Evolutionary conservation across 2,888 invertebrate genomes (phyloP), one percentile per base, ranked within the genome.

Genomic region (Argynnis bischoffii): DNA sequence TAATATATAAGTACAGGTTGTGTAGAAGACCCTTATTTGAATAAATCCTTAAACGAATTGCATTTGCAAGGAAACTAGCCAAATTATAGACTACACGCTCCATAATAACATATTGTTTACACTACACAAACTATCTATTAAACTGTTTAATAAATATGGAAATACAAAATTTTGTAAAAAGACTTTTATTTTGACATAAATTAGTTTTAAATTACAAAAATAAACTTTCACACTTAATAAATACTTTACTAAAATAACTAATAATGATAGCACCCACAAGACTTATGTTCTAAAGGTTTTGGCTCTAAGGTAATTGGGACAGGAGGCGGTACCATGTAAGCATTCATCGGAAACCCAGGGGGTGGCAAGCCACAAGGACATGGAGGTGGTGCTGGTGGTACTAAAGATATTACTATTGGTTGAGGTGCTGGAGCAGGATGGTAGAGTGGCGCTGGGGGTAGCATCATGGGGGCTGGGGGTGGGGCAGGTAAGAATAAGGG

Each of bases 221-320:
- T 11, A 41, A 41, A 41, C 8, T 11, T 41, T 41, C 8, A 41
- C 8, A 41, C 35, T 41, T 41, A 11, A 41, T 41, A 63, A 71
- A 55, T 63, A 56, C 14, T 46, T 51, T 63, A 48, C 14, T 46
- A 18, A 64, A 31, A 31, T 59, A 55, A 31, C 26, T 53, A 50
- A 56, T 6, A 61, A 71, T 67, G 72, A 59, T 74, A 76, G 56
- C 80, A 83, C 26, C 76, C 71, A 69, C 83, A 84, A 5, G 74
- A 63, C 35, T 41, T 41, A 1, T 77, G 72, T 18, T 75, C 75
- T 13, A 88, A 69, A 0, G 88, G 88, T 57, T 89, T 90, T 0
- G 90, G 86, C 70, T 91, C 90, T 63, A 92, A 75, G 2, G 86
- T 79, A 5, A 88, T 81, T 0, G 92, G 90, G 0, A 90, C 82